phyloP scores from a whole-genome alignment of 2,888 invertebrate species.

The Lacanobia oleracea region DNA sequence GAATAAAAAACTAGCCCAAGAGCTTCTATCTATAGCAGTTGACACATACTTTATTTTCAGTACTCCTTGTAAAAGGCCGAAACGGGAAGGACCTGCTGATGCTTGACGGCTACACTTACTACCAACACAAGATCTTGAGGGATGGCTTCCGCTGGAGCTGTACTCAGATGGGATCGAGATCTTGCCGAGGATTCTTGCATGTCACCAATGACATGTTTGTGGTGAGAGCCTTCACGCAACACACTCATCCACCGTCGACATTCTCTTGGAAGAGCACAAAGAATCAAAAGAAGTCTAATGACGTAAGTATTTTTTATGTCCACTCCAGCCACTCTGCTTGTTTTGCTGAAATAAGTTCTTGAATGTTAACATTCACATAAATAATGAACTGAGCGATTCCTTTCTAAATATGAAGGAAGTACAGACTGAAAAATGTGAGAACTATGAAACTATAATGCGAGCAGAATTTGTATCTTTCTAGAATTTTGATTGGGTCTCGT shows the following conservation, averaged over 20 bases:
- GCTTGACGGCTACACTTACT: conserved; percentile 87
- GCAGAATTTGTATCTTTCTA: not conserved
- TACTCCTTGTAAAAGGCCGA: conserved; percentile 85
- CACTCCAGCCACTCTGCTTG: not conserved
- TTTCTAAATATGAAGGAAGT: not conserved
- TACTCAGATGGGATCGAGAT: conserved; percentile 88
- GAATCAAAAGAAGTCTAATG: conserved; percentile 63
- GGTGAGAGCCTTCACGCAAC: conserved; percentile 82
- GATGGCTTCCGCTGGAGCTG: conserved; percentile 88
- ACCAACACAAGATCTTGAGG: conserved; percentile 84
- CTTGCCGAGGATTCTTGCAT: conserved; percentile 86
- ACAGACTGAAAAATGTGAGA: not conserved
- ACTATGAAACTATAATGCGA: not conserved
- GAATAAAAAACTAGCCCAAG: not conserved
- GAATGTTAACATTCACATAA: not conserved
- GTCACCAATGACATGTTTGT: conserved; percentile 85
- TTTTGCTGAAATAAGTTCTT: not conserved
- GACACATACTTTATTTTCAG: conserved; percentile 74
- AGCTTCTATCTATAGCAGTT: conserved; percentile 32
- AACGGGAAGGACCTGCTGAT: conserved; percentile 85
- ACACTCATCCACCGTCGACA: conserved; percentile 85
- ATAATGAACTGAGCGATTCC: not conserved
- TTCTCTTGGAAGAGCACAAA: conserved; percentile 79
- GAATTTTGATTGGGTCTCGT: not conserved
- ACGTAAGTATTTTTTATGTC: conserved; percentile 56